Percentiles rank a stretch among this genome's conserved stretches.
phyloP scores from a whole-genome alignment of 2,888 invertebrate species.

The Xestoiulus laeticollis region DNA sequence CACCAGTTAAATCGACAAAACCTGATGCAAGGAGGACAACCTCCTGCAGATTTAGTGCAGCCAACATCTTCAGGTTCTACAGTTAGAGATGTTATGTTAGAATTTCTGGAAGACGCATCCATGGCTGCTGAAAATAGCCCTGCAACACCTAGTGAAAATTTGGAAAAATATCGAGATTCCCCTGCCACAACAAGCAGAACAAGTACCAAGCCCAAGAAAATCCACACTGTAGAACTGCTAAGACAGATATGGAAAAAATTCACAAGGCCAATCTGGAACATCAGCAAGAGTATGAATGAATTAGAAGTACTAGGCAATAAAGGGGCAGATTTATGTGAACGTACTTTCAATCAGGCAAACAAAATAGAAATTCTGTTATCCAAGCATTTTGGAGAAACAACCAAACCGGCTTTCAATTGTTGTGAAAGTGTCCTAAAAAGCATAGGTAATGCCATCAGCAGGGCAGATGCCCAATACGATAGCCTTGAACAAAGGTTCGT shows the following conservation, averaged over 20 bases:
- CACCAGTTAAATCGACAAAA: neutral
- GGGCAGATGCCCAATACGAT: neutral
- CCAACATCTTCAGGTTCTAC: neutral
- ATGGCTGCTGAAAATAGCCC: neutral
- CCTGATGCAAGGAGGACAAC: neutral
- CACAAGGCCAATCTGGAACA: constrained; percentile 41
- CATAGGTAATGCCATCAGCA: neutral
- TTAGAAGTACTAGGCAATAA: neutral
- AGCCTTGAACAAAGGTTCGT: constrained; percentile 45
- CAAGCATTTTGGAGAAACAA: neutral
- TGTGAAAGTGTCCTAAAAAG: constrained; percentile 36
- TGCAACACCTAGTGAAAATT: neutral
- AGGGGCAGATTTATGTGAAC: neutral
- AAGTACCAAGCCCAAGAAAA: neutral
- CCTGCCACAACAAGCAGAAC: neutral
- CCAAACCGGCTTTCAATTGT: neutral
- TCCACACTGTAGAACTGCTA: neutral
- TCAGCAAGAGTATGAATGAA: constrained; percentile 27
- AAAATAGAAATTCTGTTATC: constrained; percentile 7
- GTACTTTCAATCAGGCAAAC: neutral
- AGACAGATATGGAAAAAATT: constrained; percentile 43
- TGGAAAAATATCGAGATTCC: neutral
- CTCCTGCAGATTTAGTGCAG: neutral
- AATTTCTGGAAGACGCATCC: constrained; percentile 35
- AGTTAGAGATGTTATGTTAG: neutral